Evolutionary conservation across 2,113 vertebrate species (phyloP).

Genomic region (Mungos mungo): DNA sequence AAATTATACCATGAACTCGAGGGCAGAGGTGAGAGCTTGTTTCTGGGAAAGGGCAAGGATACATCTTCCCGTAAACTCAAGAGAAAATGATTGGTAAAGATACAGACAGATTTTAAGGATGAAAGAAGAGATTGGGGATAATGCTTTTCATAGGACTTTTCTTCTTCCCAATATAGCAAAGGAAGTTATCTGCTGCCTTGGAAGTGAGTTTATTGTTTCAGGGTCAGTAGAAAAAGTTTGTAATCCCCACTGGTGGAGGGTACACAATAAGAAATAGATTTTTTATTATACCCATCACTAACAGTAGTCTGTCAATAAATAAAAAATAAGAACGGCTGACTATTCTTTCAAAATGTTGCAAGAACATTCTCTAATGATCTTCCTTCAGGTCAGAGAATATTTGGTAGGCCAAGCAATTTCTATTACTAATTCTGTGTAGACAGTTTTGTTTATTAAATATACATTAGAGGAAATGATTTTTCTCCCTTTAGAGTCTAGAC

Average conservation of each 20-base stretch:
- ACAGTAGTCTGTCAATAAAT: constrained; percentile 29
- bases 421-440: constrained; percentile 74
- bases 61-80: neutral
- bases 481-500: constrained; percentile 73
- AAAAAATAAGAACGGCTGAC: constrained; percentile 13
- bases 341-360: constrained; percentile 38
- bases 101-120: neutral
- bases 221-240: neutral
- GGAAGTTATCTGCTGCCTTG: neutral
- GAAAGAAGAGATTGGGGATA: neutral
- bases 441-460: constrained; percentile 80
- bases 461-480: constrained; percentile 78
- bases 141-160: neutral
- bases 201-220: neutral
- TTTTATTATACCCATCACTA: constrained; percentile 8
- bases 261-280: neutral
- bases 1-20: neutral
- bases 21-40: neutral
- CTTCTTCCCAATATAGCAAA: constrained; percentile 21
- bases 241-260: neutral
- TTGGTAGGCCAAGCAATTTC: constrained; percentile 58
- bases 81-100: neutral
- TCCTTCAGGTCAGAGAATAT: constrained; percentile 53
- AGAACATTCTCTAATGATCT: constrained; percentile 1
- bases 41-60: neutral